Conservation (phyloP, 2,113 vertebrate genomes). For the Psittacula cyanocephala region DNA sequence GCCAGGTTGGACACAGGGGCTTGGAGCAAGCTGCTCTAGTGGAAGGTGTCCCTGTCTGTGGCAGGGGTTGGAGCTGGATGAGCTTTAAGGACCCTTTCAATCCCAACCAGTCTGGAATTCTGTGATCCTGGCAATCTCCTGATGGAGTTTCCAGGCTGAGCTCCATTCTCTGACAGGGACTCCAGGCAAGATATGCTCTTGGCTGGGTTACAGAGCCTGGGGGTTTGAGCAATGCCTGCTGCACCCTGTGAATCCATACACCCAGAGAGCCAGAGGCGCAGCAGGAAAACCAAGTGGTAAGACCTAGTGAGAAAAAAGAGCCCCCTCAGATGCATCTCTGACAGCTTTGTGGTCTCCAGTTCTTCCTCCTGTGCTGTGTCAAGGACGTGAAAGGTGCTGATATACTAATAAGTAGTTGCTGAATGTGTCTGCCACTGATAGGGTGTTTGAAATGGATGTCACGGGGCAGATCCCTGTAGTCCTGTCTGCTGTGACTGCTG, state of each 20-base stretch:
- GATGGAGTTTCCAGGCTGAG: neutral
- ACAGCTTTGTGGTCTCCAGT: neutral
- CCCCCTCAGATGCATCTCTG: neutral
- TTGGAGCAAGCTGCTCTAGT: neutral
- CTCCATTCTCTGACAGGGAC: accelerated
- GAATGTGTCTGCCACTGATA: neutral
- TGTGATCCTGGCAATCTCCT: neutral
- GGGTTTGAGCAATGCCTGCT: neutral
- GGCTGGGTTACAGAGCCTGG: accelerated
- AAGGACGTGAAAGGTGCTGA: neutral
- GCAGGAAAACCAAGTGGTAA: neutral
- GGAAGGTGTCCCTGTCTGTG: accelerated
- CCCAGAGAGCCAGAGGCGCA: neutral
- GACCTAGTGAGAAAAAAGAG: neutral
- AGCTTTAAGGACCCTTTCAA: neutral
- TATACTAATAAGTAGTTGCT: neutral
- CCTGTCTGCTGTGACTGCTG: neutral
- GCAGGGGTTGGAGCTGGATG: neutral
- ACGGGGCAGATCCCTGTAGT: neutral
- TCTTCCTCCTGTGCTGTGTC: neutral
- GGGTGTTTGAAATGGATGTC: neutral
- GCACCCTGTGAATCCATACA: neutral
- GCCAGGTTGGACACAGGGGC: no score
- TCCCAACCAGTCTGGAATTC: neutral
- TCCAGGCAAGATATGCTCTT: neutral